Evolutionary conservation across 2,113 vertebrate species (phyloP), one percentile per base, ranked within the genome.

Genomic region (Tinamus guttatus): DNA sequence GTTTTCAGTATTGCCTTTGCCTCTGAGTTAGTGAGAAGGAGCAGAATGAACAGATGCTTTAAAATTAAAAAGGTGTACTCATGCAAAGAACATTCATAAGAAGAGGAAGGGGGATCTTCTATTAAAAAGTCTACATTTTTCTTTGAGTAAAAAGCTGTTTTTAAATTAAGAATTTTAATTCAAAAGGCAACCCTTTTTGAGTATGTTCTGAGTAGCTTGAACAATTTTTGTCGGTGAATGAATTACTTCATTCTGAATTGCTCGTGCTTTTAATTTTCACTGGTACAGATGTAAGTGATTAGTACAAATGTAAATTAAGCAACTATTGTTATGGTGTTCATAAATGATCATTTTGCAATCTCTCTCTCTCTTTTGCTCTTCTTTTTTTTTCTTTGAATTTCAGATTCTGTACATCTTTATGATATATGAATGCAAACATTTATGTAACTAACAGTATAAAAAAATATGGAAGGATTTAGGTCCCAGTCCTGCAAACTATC

Each of bases 1-100:
- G 21, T 54, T 81, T 70, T 73, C 73, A 36, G 27, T 73, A 34
- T 19, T 51, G 7, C 40, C 5, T 49, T 81, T 58, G 5, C 34
- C 20, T 51, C 4, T 49, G 7, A 67, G 27, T 25, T 56, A 58
- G 40, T 45, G 16, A 80, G 54, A 49, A 49, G 27, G 12, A 5
- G 38, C 17, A 49, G 27, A 30, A 45, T 11, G 59, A 62, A 49
- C 17, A 67, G 13, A 9, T 0, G 0, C 27, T 71, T 43, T 34
- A 36, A 73, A 71, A 83, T 7, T 56, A 56, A 8, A 15, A 13
- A 20, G 9, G 3, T 58, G 3, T 79, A 22, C 20, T 87, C 64
- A n/a, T 0, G 1, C 59, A 83, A 60, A 14, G 15, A 47, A 9
- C 34, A 69, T 49, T 13, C 22, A 25, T 1, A 71, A 11, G 11